phyloP scores from a whole-genome alignment of 2,888 invertebrate genomes.

The Antheraea assamensis region DNA sequence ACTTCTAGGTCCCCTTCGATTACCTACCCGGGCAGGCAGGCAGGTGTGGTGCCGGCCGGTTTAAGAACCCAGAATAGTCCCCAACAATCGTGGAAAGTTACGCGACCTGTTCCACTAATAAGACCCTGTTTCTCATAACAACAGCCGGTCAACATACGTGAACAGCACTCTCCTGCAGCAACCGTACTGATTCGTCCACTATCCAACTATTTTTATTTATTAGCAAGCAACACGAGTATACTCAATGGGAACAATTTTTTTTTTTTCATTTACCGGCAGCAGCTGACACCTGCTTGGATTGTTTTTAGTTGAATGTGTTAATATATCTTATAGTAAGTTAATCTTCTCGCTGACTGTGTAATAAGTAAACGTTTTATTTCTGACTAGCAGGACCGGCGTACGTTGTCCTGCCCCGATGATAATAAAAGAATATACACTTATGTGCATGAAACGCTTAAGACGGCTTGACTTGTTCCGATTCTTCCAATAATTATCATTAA shows the following conservation, averaged over 20 bases:
- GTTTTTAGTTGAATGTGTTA: not conserved
- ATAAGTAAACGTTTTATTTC: no score
- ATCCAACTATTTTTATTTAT: not conserved
- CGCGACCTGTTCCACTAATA: slow-evolving; percentile 57
- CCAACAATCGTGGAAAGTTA: slow-evolving; percentile 55
- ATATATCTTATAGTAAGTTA: not conserved
- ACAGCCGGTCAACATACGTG: not conserved
- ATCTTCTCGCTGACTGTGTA: not conserved
- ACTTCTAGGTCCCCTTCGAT: slow-evolving; percentile 47
- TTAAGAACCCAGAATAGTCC: slow-evolving; percentile 48
- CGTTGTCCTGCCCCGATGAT: no score
- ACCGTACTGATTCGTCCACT: not conserved
- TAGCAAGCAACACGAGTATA: not conserved
- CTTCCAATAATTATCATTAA: no score
- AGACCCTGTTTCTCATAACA: slow-evolving; percentile 31
- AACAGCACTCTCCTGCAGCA: not conserved
- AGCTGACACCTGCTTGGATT: not conserved
- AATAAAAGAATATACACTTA: no score
- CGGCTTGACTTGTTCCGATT: no score
- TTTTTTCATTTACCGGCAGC: not conserved
- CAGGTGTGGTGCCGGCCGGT: slow-evolving; percentile 64
- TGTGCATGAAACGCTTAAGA: no score
- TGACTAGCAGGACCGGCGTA: no score
- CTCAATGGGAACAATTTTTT: not conserved
- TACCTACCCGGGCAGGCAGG: slow-evolving; percentile 34